These are phyloP conservation scores for Hemicrepidius hirtus DNA, from an alignment of 2,888 invertebrate genomes.

Conservation along the genomic window DNA sequence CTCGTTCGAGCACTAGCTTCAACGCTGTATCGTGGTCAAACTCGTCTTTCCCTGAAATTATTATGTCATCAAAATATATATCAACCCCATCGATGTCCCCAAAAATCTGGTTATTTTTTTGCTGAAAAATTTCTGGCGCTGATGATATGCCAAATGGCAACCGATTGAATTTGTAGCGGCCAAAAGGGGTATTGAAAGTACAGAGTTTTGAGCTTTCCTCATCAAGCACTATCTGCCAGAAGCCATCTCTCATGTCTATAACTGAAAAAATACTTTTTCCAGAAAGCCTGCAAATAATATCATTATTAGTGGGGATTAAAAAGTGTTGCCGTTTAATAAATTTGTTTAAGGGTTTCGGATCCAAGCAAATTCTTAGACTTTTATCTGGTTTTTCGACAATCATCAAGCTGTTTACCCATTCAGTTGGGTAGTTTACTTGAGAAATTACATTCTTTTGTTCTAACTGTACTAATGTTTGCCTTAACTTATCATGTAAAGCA, in stretches of 20 bases:
- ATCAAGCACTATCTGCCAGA: constrained; percentile 14
- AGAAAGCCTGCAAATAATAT: constrained; percentile 4
- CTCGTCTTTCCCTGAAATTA: constrained; percentile 55
- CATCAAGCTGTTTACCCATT: constrained; percentile 1
- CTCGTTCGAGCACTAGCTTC: constrained; percentile 49
- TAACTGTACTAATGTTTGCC: no score
- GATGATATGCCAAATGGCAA: constrained; percentile 52
- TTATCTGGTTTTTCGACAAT: constrained; percentile 1
- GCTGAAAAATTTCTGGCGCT: constrained; percentile 56
- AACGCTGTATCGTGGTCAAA: constrained; percentile 53
- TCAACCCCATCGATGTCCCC: constrained; percentile 53
- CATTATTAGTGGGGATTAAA: neutral
- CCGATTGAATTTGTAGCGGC: constrained; percentile 26
- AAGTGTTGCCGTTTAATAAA: neutral
- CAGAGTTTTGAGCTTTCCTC: constrained; percentile 16
- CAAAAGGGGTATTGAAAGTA: constrained; percentile 41
- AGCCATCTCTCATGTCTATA: neutral
- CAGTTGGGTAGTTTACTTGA: neutral
- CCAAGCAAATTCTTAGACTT: neutral
- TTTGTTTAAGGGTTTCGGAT: neutral
- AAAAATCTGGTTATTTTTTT: constrained; percentile 53
- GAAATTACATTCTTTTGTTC: neutral
- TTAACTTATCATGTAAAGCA: neutral
- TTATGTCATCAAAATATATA: constrained; percentile 60
- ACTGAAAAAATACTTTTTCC: constrained; percentile 30